A percentile compares a stretch with the other conserved stretches of the same genome.
Conservation (phyloP, 2,888 invertebrate genomes). For the Atrina japonica region DNA sequence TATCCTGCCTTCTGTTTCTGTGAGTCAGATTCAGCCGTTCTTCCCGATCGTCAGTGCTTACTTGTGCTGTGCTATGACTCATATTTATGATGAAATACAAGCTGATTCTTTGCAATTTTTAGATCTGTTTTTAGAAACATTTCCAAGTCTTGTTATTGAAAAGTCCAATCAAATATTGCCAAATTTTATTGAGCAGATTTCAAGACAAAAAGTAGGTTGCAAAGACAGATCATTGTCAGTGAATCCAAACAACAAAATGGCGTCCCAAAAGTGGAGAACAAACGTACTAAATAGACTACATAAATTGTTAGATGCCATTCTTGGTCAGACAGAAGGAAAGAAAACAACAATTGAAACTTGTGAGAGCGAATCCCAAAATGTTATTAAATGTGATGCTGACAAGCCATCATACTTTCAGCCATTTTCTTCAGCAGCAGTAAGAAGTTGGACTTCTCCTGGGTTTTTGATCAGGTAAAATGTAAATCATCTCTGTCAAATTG, state of each 20-base stretch:
- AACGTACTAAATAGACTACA: slow-evolving; percentile 88
- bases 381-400: background rate
- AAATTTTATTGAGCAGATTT: slow-evolving; percentile 92
- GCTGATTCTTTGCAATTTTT: slow-evolving; percentile 91
- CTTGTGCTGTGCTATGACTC: slow-evolving; percentile 93
- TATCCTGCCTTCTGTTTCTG: slow-evolving; percentile 54
- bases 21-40: slow-evolving; percentile 84
- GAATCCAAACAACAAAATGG: slow-evolving; percentile 87
- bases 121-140: slow-evolving; percentile 87
- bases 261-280: slow-evolving; percentile 89
- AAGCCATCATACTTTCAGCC: background rate
- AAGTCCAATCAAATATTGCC: slow-evolving; percentile 88
- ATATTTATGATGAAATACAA: slow-evolving; percentile 90
- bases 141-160: slow-evolving; percentile 85
- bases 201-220: slow-evolving; percentile 76
- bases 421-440: slow-evolving; percentile 8
- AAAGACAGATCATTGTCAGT: slow-evolving; percentile 86
- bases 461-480: background rate
- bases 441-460: slow-evolving; percentile 13
- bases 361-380: background rate
- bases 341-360: background rate
- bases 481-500: too few species aligned
- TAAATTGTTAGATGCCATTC: slow-evolving; percentile 77
- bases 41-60: slow-evolving; percentile 90
- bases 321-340: slow-evolving; percentile 31